phyloP scores from a whole-genome alignment of 2,888 invertebrate genomes.

The Caenorhabditis sp. region DNA sequence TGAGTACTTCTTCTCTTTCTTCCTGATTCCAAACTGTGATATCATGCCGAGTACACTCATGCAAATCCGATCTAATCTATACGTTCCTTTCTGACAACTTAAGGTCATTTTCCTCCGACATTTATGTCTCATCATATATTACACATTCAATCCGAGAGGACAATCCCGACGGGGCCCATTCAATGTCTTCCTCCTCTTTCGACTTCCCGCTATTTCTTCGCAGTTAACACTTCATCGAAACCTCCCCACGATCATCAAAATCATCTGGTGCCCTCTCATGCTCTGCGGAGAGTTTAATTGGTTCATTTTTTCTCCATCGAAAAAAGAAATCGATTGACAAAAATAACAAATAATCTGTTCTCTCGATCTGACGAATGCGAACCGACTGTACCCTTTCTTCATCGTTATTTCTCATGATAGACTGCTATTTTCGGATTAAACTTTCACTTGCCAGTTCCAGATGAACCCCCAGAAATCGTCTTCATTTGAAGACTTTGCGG shows the following conservation, averaged over 20 bases:
- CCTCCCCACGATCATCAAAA: slow-evolving; percentile 30
- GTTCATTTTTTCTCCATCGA: slow-evolving; percentile 34
- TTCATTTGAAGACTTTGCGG: slow-evolving; percentile 54
- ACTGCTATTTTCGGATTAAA: slow-evolving; percentile 49
- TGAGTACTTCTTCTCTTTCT: neutral
- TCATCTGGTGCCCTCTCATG: slow-evolving; percentile 29
- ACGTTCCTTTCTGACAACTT: slow-evolving; percentile 42
- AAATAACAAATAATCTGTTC: slow-evolving; percentile 36
- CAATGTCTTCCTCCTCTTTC: slow-evolving; percentile 31
- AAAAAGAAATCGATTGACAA: slow-evolving; percentile 42
- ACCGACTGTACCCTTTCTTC: neutral
- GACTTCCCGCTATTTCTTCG: neutral
- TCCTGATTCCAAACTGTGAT: slow-evolving; percentile 8
- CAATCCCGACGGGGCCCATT: slow-evolving; percentile 36
- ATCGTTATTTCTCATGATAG: neutral
- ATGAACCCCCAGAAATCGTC: slow-evolving; percentile 51
- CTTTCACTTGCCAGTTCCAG: slow-evolving; percentile 14
- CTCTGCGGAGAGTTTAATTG: slow-evolving; percentile 14
- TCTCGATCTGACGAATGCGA: slow-evolving; percentile 37
- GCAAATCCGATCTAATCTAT: slow-evolving; percentile 58
- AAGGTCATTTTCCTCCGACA: slow-evolving; percentile 47
- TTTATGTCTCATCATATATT: slow-evolving; percentile 45
- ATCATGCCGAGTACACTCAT: slow-evolving; percentile 49
- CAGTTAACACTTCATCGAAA: slow-evolving; percentile 44
- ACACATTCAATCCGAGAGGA: slow-evolving; percentile 46